These are phyloP conservation scores for Nymphalis urticae DNA, from an alignment of 2,888 invertebrate species.

Conservation along the genomic window DNA sequence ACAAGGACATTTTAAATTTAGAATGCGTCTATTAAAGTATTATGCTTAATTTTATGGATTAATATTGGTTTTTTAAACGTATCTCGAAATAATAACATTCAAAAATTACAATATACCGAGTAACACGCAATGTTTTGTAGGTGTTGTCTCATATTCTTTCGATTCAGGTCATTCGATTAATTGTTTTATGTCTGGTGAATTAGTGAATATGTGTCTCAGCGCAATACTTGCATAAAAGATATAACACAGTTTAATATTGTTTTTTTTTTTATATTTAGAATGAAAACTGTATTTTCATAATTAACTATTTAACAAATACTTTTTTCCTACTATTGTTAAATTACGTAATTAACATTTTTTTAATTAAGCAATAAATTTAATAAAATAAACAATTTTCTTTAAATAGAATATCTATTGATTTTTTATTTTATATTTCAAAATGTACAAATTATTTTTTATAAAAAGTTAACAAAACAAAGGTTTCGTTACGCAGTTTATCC, in stretches of 20 bases:
- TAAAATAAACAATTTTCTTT: not conserved
- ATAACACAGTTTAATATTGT: not conserved
- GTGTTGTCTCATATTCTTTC: not conserved
- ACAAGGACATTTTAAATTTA: not conserved
- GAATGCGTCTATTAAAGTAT: not conserved
- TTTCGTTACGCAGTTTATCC: no score
- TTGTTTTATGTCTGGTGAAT: not conserved
- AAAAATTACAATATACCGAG: not conserved
- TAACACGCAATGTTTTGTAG: not conserved
- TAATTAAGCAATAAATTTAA: no score
- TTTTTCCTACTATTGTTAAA: no score
- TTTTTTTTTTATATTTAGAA: not conserved
- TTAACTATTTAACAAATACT: no score
- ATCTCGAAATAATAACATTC: not conserved
- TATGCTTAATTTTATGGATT: not conserved
- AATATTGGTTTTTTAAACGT: not conserved
- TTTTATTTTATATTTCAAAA: no score
- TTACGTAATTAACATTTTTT: no score
- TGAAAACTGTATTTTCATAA: no score
- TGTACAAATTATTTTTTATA: no score
- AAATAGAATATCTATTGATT: not conserved
- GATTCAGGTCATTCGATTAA: slow-evolving; percentile 4
- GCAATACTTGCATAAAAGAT: not conserved
- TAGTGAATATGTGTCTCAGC: not conserved
- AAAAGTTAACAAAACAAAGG: no score